Percentiles rank a stretch among this genome's conserved stretches.
These are phyloP conservation scores for Alouatta palliata DNA, from an alignment of 2,113 vertebrate species.

Conservation along the genomic window DNA sequence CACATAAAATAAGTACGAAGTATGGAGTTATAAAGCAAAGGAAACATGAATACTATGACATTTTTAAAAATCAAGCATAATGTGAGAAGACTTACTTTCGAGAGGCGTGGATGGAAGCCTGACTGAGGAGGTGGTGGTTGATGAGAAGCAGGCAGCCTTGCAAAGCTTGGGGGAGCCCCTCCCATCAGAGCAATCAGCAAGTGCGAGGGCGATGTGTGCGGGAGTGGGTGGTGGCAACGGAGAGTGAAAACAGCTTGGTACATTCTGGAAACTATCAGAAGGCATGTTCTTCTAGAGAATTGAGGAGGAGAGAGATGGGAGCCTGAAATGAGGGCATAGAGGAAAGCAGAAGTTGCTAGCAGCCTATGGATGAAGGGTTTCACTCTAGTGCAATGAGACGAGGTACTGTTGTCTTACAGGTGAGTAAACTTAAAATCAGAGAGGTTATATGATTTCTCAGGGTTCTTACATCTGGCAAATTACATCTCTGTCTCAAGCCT, in stretches of 20 bases:
- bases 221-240: accelerated
- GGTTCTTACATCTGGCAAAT: background rate
- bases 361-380: background rate
- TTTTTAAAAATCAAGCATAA: background rate
- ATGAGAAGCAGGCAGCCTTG: background rate
- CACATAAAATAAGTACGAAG: background rate
- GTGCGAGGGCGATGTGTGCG: accelerated
- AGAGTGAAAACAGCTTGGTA: background rate
- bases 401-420: background rate
- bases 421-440: slow-evolving; percentile 25
- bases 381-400: background rate
- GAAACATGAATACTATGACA: background rate
- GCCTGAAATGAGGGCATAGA: background rate
- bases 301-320: background rate
- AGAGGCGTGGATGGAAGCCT: background rate
- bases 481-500: background rate
- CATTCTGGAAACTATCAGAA: background rate
- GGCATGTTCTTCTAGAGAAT: background rate
- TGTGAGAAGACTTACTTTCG: background rate
- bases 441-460: background rate
- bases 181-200: background rate
- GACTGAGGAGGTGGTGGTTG: background rate
- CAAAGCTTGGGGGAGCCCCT: background rate
- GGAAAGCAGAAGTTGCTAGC: background rate
- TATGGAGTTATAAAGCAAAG: background rate